Percentiles rank a stretch among this genome's conserved stretches.
phyloP scores from a whole-genome alignment of 2,888 invertebrate genomes.

The Itoplectis maculator region DNA sequence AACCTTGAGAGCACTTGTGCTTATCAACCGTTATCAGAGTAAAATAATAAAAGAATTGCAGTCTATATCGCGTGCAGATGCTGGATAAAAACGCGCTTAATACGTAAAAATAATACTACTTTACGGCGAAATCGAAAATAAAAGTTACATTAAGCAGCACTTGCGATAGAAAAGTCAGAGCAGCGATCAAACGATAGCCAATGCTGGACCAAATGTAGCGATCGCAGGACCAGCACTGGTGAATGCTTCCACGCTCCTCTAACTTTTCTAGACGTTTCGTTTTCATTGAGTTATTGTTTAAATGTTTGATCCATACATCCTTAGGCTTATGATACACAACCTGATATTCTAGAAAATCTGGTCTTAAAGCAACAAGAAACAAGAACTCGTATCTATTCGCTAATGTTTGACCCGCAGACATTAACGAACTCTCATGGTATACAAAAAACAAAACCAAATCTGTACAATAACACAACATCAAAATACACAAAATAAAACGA shows the following conservation, averaged over 20 bases:
- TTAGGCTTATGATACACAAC: background rate
- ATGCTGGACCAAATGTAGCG: background rate
- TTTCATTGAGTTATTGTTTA: background rate
- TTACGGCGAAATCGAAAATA: background rate
- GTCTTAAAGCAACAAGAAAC: background rate
- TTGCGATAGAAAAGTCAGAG: background rate
- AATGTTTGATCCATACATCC: background rate
- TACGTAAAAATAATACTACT: background rate
- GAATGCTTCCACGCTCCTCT: background rate
- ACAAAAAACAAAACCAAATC: constrained; percentile 12
- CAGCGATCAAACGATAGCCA: background rate
- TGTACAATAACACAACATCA: constrained; percentile 21
- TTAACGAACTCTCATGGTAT: background rate
- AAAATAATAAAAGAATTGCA: background rate
- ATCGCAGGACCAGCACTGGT: background rate
- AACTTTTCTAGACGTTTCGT: background rate
- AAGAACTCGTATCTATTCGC: background rate
- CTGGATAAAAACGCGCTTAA: background rate
- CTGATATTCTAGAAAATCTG: constrained; percentile 6
- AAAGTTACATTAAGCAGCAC: background rate
- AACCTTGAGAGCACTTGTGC: background rate
- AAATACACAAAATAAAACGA: constrained; percentile 12
- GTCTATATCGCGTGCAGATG: background rate
- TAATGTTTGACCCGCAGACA: background rate
- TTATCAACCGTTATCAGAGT: background rate